Percentiles rank a stretch among this genome's conserved stretches.
Conservation (phyloP, 92 coral and sea anemone genomes). For the Phymanthus crucifer region DNA sequence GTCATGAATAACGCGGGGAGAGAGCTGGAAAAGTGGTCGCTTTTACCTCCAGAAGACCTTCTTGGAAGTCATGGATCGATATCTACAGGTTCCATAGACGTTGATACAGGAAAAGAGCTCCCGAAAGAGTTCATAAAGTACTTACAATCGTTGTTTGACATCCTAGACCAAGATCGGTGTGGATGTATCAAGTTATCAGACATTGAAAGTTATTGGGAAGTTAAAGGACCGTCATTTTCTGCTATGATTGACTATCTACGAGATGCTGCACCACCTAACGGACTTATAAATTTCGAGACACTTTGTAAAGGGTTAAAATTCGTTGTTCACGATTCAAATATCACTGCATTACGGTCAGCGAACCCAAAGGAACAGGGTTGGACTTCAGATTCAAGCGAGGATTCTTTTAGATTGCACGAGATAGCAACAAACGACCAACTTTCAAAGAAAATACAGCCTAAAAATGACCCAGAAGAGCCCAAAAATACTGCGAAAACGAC, state of each 20-base stretch:
- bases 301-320: conserved; percentile 82
- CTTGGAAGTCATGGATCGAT: conserved; percentile 12
- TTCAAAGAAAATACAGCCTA: conserved; percentile 63
- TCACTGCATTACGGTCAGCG: conserved; percentile 17
- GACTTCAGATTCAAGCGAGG: conserved; percentile 76
- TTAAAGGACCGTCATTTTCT: conserved; percentile 55
- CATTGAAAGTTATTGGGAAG: conserved; percentile 84
- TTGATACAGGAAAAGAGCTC: conserved; percentile 59
- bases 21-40: background rate
- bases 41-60: conserved; percentile 5
- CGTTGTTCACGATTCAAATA: conserved; percentile 56
- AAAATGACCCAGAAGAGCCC: conserved; percentile 24
- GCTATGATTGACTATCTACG: conserved; percentile 78
- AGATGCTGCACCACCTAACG: conserved; percentile 73
- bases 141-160: conserved; percentile 79
- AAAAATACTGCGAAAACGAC: conserved; percentile 20
- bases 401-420: conserved; percentile 54
- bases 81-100: conserved; percentile 26
- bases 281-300: conserved; percentile 81
- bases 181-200: conserved; percentile 82
- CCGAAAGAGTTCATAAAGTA: conserved; percentile 88
- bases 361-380: conserved; percentile 45
- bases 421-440: conserved; percentile 55
- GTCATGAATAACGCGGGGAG: conserved; percentile 22
- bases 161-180: conserved; percentile 74